These are phyloP conservation scores for Lepas anatifera DNA, from an alignment of 2,888 invertebrate genomes.

Conservation along the genomic window DNA sequence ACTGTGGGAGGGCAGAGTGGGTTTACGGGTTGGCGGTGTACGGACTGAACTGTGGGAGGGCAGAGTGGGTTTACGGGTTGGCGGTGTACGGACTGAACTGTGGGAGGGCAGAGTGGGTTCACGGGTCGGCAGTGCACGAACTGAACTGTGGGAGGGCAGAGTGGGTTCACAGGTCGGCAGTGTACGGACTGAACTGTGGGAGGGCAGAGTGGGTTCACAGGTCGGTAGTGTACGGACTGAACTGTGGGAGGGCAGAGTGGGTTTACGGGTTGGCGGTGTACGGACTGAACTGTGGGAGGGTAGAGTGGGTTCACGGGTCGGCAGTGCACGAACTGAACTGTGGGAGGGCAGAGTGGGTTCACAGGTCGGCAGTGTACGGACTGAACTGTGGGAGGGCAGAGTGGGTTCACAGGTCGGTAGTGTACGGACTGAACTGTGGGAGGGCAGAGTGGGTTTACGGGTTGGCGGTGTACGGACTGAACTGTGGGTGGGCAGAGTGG, in stretches of 20 bases:
- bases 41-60: slow-evolving; percentile 87
- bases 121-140: slow-evolving; percentile 77
- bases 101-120: slow-evolving; percentile 58
- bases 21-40: slow-evolving; percentile 87
- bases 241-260: slow-evolving; percentile 55
- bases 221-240: slow-evolving; percentile 78
- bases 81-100: slow-evolving; percentile 83
- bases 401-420: too few species aligned
- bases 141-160: slow-evolving; percentile 79
- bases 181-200: slow-evolving; percentile 87
- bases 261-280: too few species aligned
- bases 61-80: too few species aligned
- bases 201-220: too few species aligned
- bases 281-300: slow-evolving; percentile 56
- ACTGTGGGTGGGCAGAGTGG: slow-evolving; percentile 44
- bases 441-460: slow-evolving; percentile 89
- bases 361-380: slow-evolving; percentile 75
- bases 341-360: slow-evolving; percentile 47
- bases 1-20: slow-evolving; percentile 71
- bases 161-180: slow-evolving; percentile 81
- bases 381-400: too few species aligned
- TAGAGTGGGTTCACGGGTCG: slow-evolving; percentile 88
- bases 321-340: slow-evolving; percentile 83
- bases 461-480: slow-evolving; percentile 78
- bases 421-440: slow-evolving; percentile 47